Percentiles rank a stretch among this genome's conserved stretches.
phyloP scores from a whole-genome alignment of 2,113 vertebrate species.

The Psammodynastes pulverulentus region DNA sequence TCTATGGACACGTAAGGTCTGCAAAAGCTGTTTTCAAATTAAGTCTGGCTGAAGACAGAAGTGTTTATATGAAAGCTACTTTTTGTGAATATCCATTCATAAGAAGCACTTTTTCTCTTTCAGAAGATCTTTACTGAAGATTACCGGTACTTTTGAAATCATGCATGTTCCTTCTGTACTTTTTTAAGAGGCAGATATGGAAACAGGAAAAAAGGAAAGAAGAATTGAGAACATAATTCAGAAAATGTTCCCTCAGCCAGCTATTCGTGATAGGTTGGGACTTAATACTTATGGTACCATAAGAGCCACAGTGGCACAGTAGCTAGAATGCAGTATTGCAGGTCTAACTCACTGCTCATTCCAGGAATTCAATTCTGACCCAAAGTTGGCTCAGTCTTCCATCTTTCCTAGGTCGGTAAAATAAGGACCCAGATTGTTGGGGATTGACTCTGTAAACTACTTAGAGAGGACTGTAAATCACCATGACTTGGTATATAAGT shows the following conservation, averaged over 20 bases:
- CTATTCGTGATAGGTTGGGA: background rate
- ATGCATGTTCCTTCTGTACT: background rate
- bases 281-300: background rate
- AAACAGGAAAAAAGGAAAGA: background rate
- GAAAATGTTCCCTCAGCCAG: background rate
- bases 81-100: background rate
- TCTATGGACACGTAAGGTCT: background rate
- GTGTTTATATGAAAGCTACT: background rate
- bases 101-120: background rate
- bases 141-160: background rate
- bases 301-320: background rate
- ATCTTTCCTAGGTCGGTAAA: background rate
- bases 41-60: background rate
- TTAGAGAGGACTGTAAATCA: background rate
- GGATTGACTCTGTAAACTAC: background rate
- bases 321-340: background rate
- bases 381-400: too few species aligned
- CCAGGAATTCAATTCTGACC: background rate
- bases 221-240: background rate
- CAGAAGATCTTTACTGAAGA: background rate
- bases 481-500: background rate
- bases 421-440: background rate
- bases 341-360: background rate
- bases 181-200: background rate
- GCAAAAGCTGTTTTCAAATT: background rate